Evolutionary conservation across 2,797 vertebrate species (phyloP).

Genomic region (Moxostoma hubbsi): DNA sequence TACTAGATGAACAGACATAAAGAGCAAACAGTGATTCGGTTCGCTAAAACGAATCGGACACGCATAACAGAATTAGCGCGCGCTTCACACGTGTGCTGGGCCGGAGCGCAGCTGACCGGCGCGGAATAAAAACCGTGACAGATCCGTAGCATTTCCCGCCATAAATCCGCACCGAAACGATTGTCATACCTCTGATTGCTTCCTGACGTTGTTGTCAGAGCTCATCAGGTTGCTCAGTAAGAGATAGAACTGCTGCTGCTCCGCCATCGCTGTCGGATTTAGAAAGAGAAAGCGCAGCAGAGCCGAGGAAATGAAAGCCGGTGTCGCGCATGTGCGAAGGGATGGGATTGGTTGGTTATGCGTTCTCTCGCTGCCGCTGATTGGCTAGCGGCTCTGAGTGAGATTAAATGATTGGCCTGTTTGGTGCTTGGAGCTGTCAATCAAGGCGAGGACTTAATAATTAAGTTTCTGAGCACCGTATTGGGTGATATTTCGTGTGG

Average conservation of each 20-base stretch:
- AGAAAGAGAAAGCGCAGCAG: conserved; percentile 54
- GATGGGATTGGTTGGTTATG: conserved; percentile 65
- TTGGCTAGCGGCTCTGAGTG: conserved; percentile 57
- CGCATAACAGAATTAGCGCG: conserved; percentile 27
- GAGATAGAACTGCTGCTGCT: conserved; percentile 97
- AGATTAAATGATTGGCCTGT: conserved; percentile 46
- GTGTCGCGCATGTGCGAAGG: conserved; percentile 53
- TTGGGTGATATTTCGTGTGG: conserved; percentile 32
- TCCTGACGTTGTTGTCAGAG: conserved; percentile 93
- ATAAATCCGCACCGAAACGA: not conserved
- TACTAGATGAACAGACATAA: not conserved
- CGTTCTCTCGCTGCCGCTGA: conserved; percentile 39
- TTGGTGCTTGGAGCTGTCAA: not conserved
- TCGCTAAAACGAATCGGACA: conserved; percentile 9
- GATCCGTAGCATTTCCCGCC: not conserved
- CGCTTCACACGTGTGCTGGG: conserved; percentile 85
- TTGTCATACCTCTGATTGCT: conserved; percentile 89
- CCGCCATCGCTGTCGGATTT: conserved; percentile 88
- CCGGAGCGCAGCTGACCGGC: conserved; percentile 56
- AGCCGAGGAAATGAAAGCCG: conserved; percentile 71
- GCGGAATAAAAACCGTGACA: conserved; percentile 6
- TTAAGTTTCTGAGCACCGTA: not conserved
- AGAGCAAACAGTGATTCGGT: no score
- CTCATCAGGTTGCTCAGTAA: conserved; percentile 95
- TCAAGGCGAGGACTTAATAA: not conserved